Conservation (phyloP, 1,140 invertebrate species). For the Pollicipes pollicipes region DNA sequence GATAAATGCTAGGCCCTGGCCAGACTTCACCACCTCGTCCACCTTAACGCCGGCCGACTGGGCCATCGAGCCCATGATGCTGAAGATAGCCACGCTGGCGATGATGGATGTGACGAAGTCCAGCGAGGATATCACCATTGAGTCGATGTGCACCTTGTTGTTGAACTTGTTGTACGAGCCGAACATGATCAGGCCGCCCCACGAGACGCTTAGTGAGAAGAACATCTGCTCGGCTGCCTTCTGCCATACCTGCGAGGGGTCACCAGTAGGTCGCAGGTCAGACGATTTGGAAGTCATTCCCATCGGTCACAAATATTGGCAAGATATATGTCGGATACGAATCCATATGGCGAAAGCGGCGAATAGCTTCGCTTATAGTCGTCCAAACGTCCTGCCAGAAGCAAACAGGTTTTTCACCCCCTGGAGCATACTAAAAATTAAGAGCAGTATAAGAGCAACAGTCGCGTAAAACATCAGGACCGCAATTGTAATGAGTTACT, state of each 20-base stretch:
- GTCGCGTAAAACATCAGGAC: too few species aligned
- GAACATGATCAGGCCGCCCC: conserved; percentile 35
- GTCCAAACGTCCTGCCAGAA: too few species aligned
- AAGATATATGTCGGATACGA: too few species aligned
- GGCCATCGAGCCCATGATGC: too few species aligned
- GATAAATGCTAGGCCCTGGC: conserved; percentile 62
- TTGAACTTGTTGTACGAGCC: too few species aligned
- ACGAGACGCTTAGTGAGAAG: conserved; percentile 31
- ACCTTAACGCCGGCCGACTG: conserved; percentile 22
- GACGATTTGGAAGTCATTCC: conserved; percentile 4
- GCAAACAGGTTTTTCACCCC: too few species aligned
- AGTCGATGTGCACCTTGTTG: conserved; percentile 30
- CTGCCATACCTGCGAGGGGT: not conserved
- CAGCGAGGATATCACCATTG: conserved; percentile 26
- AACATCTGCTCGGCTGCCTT: too few species aligned
- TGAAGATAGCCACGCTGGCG: conserved; percentile 28
- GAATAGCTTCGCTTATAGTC: too few species aligned
- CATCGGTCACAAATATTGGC: too few species aligned
- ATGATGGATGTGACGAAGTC: conserved; percentile 30
- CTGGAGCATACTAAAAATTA: too few species aligned
- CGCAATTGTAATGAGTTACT: conserved; percentile 19
- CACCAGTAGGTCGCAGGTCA: not conserved
- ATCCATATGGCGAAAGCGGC: too few species aligned
- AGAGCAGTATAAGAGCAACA: too few species aligned
- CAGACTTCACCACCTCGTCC: conserved; percentile 19